A percentile compares a stretch with the other conserved stretches of the same genome.
These are phyloP conservation scores for Lathamus discolor DNA, from an alignment of 2,113 vertebrate species.

Conservation along the genomic window DNA sequence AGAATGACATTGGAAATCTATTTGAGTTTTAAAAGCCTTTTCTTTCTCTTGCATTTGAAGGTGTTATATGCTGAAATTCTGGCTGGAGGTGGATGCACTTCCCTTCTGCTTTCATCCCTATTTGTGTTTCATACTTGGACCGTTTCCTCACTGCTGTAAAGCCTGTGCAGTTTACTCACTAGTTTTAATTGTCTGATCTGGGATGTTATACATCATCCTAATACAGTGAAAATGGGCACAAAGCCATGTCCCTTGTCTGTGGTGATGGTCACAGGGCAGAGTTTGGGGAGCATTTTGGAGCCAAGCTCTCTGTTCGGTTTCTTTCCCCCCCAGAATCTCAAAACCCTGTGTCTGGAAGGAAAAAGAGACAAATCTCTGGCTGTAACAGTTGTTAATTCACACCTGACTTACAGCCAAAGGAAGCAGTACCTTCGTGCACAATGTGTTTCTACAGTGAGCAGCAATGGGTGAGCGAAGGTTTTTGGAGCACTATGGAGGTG, in stretches of 20 bases:
- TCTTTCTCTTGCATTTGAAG: too few relatives aligned
- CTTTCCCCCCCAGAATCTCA: not conserved
- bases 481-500: rapidly evolving
- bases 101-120: not conserved
- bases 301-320: not conserved
- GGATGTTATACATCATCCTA: too few relatives aligned
- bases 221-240: not conserved
- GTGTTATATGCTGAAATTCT: not conserved
- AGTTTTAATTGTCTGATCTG: not conserved
- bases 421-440: not conserved
- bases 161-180: not conserved
- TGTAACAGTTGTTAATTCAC: not conserved
- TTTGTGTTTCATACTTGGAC: not conserved
- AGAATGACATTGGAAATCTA: not conserved
- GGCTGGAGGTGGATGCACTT: not conserved
- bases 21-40: not conserved
- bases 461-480: not conserved
- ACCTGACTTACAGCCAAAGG: not conserved
- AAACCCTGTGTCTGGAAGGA: not conserved
- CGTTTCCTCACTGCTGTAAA: not conserved
- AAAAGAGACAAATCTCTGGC: not conserved
- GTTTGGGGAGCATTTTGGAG: not conserved
- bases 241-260: not conserved
- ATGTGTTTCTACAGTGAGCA: not conserved
- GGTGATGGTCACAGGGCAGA: not conserved